Evolutionary conservation across 2,113 vertebrate genomes (phyloP).

Genomic region (Neogale vison): DNA sequence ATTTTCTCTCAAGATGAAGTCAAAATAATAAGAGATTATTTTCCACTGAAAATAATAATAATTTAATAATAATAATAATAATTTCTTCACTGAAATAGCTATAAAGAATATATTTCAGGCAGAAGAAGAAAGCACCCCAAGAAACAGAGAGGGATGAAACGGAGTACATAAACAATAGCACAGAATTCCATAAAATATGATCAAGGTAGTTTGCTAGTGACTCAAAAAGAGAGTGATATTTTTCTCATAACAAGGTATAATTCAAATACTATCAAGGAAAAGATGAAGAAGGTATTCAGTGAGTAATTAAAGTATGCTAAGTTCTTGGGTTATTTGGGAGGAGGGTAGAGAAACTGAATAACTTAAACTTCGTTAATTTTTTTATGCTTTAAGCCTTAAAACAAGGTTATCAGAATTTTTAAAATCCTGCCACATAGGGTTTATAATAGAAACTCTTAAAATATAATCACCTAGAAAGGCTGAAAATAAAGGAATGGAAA

Average conservation of each 20-base stretch:
- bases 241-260: not conserved
- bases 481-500: not conserved
- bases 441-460: not conserved
- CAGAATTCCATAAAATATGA: not conserved
- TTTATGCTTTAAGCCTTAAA: not conserved
- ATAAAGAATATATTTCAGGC: not conserved
- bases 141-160: not conserved
- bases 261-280: slow-evolving; percentile 16
- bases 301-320: not conserved
- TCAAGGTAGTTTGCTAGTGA: not conserved
- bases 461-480: not conserved
- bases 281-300: not conserved
- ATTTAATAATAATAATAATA: too few species aligned
- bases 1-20: not conserved
- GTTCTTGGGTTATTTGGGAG: not conserved
- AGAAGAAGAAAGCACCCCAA: not conserved
- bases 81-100: not conserved
- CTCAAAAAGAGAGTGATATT: not conserved
- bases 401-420: not conserved
- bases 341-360: not conserved
- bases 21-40: not conserved
- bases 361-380: not conserved
- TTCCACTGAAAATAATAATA: not conserved
- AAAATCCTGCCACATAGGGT: not conserved
- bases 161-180: not conserved